phyloP scores from a whole-genome alignment of 2,888 invertebrate genomes.

The Polyploca ridens region DNA sequence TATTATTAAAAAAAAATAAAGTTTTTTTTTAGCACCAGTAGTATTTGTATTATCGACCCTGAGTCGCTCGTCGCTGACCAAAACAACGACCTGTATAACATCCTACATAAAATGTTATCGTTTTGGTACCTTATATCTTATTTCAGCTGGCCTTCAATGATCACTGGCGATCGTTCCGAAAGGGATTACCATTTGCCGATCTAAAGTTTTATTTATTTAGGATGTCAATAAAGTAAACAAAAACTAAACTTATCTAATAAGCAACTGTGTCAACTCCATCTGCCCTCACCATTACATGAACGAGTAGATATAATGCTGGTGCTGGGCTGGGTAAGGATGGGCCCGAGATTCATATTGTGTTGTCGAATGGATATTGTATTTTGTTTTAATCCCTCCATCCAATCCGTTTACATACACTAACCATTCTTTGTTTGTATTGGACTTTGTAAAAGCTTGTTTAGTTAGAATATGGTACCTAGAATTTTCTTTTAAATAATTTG shows the following conservation, averaged over 20 bases:
- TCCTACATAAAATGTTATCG: too few relatives aligned
- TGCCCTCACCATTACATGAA: background rate
- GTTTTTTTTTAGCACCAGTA: too few relatives aligned
- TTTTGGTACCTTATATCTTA: too few relatives aligned
- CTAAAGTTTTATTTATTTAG: slow-evolving; percentile 34
- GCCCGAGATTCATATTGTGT: background rate
- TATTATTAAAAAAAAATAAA: too few relatives aligned
- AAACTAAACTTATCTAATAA: slow-evolving; percentile 23
- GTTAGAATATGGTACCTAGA: too few relatives aligned
- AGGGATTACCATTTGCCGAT: slow-evolving; percentile 6
- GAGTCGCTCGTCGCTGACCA: too few relatives aligned
- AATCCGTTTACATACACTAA: background rate
- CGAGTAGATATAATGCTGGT: background rate
- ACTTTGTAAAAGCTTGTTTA: background rate
- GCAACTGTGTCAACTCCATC: slow-evolving; percentile 10
- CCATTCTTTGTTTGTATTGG: background rate
- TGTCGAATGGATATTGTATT: background rate
- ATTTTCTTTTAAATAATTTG: too few relatives aligned
- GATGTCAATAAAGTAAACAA: slow-evolving; percentile 25
- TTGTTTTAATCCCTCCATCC: background rate
- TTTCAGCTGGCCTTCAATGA: too few relatives aligned
- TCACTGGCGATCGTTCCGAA: background rate
- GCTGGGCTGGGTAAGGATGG: background rate
- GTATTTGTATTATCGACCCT: too few relatives aligned
- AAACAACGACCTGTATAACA: too few relatives aligned